Base-by-base conservation (phyloP, 1,140 invertebrate genomes). In the Pseudachorutes palmiensis region DNA sequence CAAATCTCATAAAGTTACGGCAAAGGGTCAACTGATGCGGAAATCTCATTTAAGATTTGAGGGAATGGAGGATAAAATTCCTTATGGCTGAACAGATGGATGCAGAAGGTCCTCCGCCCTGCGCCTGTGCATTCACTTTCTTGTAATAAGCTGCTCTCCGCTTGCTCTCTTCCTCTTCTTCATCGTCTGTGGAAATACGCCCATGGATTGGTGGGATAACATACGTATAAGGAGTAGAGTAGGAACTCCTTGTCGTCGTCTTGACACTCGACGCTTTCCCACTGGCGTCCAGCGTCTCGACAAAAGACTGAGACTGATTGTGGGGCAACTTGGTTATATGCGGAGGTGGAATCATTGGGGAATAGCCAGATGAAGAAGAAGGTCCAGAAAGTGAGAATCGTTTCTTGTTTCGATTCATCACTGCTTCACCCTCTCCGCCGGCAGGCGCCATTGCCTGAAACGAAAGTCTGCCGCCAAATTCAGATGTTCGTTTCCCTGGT, bases 41-140 rank as follows among this genome's bases (percentile, higher is more conserved):
- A 16, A 55, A 14, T 55, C 51, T 55, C 24, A 55, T 55, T 26
- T 55, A 55, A 9, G 51, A 55, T 55, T 55, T 55, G 51, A 55
- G 51, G 5, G 51, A 55, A 24, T 55, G 51, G 5, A 55, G 5
- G 24, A 55, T 55, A 24, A 55, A 55, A 26, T 55, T 22, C 24
- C 51, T 55, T 9, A 55, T 55, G 51, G 51, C 51, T 3, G 51
- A 19, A 26, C 51, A 55, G 24, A 55, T 55, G 5, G 51, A 55
- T n/a, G n/a, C n/a, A n/a, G n/a, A 22, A 55, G 12, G 36, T 26
- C 51, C 24, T 5, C 24, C 12, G 51, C 51, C 51, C 51, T 55
- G 51, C 24, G 14, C 12, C 51, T 55, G 51, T 26, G 14, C 51
- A 16, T 26, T 24, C 3, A 26, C 24, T 26, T 55, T 55, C 24